Evolutionary conservation across 1,140 invertebrate genomes (phyloP).

Genomic region (Phenacoccus solenopsis): DNA sequence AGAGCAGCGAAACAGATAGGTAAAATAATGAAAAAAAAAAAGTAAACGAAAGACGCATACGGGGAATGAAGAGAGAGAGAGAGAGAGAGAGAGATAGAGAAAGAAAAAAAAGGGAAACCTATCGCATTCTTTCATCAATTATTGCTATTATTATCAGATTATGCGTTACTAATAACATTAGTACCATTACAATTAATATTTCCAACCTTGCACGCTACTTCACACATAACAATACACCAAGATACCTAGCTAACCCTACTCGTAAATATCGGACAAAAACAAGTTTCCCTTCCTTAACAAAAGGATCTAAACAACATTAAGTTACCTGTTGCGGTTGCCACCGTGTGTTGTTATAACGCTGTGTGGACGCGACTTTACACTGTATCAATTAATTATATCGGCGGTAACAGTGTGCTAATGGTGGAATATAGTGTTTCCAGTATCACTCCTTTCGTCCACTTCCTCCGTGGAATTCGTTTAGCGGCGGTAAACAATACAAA

Average conservation of each 20-base stretch:
- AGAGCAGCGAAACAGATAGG: neutral
- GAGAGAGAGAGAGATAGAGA: neutral
- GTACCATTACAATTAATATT: conserved; percentile 17
- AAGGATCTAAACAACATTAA: conserved; percentile 9
- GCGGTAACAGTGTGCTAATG: neutral
- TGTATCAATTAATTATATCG: neutral
- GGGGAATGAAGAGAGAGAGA: neutral
- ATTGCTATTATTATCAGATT: conserved; percentile 16
- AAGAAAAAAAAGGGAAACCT: conserved; percentile 12
- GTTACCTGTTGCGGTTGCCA: neutral
- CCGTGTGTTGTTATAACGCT: conserved; percentile 1
- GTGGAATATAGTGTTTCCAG: too few relatives aligned
- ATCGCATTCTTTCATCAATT: conserved; percentile 18
- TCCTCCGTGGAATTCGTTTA: neutral
- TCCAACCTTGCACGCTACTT: conserved; percentile 14
- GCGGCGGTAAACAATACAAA: too few relatives aligned
- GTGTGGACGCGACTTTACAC: too few relatives aligned
- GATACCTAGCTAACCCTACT: conserved; percentile 4
- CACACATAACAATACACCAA: conserved; percentile 7
- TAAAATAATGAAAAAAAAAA: conserved; percentile 7
- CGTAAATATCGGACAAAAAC: conserved; percentile 5
- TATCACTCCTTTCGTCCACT: too few relatives aligned
- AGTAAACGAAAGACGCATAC: neutral
- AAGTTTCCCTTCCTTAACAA: conserved; percentile 9
- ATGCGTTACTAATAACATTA: conserved; percentile 16